Evolutionary conservation across 2,797 vertebrate species (phyloP), one percentile per base, ranked within the genome.

Genomic region (Bucorvus abyssinicus): DNA sequence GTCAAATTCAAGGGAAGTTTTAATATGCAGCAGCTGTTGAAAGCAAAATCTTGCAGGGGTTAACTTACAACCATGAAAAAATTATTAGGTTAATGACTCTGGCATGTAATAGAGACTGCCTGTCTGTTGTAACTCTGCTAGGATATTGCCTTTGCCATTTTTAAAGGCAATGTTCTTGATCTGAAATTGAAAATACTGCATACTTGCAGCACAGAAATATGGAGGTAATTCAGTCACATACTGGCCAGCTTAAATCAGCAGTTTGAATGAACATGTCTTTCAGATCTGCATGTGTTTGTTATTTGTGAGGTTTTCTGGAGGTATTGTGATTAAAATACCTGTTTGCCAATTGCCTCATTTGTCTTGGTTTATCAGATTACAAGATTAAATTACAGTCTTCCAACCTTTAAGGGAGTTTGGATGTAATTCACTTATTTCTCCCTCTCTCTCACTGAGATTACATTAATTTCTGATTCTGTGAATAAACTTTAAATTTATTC

Each of bases 341-440:
- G 29, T 38, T 96, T 96, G 91, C 80, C 95, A 93, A 77, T 90
- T 95, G 93, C 89, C 94, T 96, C 95, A 96, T 98, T 97, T 97
- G 95, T 97, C 96, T 97, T 60, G 23, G 77, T 97, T 97, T 97
- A 98, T 98, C 96, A 94, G 94, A 97, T 97, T 97, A 96, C 97
- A 93, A 93, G 94, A 95, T 96, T 96, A 97, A 97, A 95, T 96
- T 93, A 84, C 91, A 90, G 86, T 76, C 89, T 91, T 95, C 91
- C 78, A 95, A 90, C 61, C 47, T 95, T 97, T 96, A 93, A 94
- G 78, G 65, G 52, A 84, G 40, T 89, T 94, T 82, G 45, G 13
- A 85, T 84, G 69, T 87, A 94, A 93, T 80, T 88, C 74, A 82
- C 38, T 68, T 85, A 9, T 64, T 14, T 61, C 52, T 78, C 45